Evolutionary conservation across 2,113 vertebrate species (phyloP), one percentile per base, ranked within the genome.

Genomic region (Piaya cayana): DNA sequence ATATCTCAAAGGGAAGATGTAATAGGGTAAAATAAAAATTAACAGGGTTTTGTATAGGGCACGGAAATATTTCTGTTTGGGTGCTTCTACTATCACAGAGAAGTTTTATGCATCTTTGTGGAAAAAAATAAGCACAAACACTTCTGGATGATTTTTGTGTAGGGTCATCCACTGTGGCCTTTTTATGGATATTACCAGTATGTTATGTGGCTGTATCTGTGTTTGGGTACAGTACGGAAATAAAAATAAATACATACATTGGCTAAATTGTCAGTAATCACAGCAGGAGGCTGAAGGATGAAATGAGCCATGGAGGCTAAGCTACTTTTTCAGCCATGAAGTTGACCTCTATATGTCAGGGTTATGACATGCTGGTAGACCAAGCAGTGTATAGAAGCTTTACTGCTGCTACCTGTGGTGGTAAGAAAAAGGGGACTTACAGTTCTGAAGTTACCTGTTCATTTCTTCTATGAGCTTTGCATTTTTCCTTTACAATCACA

Each of bases 261-360:
- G 86, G 69, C 83, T 92, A 84, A 86, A 62, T 85, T 91, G 84
- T 92, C 89, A 94, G 92, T 94, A 93, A 88, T 93, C 92, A 91
- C 94, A 97, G 88, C 77, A 93, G 89, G 81, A 79, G 63, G 43
- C 81, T 87, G 91, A 91, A 76, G 69, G 81, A 82, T 83, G 65
- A 92, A 97, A 93, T 92, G 89, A 94, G 86, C 81, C 84, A 37
- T 85, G 82, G 92, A 93, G 45, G 36, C 65, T 89, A 87, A 87
- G 81, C 74, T 92, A 72, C 77, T 60, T 93, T 86, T 91, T 95
- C 89, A 93, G 14, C 70, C 12, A 0, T 92, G 67, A 86, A 93
- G 69, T 42, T 86, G 92, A 90, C 91, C 92, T 90, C 47, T 65
- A 49, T 83, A 83, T 88, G 93, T 96, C 83, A 79, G 74, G 77